Percentiles rank a stretch among this genome's conserved stretches.
These are phyloP conservation scores for Mactra quadrangularis DNA, from an alignment of 1,140 invertebrate genomes.

Conservation along the genomic window DNA sequence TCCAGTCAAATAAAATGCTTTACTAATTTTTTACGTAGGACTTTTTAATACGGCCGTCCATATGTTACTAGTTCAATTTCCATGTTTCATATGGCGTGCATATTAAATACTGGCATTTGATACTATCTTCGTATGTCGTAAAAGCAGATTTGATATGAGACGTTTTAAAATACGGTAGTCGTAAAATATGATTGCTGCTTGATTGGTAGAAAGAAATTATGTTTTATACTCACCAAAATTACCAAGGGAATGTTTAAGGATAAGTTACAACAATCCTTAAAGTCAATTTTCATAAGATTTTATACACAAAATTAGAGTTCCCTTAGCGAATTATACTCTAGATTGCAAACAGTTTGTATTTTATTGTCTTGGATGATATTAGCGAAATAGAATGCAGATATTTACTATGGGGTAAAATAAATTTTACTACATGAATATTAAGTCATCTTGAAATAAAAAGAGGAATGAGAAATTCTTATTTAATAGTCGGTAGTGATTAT, in stretches of 20 bases:
- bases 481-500: no score
- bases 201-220: conserved; percentile 37
- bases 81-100: not conserved
- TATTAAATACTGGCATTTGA: conserved; percentile 42
- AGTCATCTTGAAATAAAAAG: no score
- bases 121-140: conserved; percentile 48
- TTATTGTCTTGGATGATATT: no score
- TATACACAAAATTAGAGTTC: no score
- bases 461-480: no score
- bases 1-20: conserved; percentile 3
- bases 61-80: conserved; percentile 8
- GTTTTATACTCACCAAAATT: conserved; percentile 55
- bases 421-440: no score
- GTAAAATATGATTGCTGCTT: conserved; percentile 51
- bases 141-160: conserved; percentile 25
- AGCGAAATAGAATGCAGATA: no score
- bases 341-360: no score
- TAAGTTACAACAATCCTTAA: conserved; percentile 38
- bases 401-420: no score
- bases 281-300: conserved; percentile 26
- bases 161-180: conserved; percentile 36
- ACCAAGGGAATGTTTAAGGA: conserved; percentile 42
- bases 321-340: no score
- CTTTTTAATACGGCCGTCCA: conserved; percentile 22
- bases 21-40: conserved; percentile 20